Evolutionary conservation across 2,113 vertebrate genomes (phyloP), one percentile per base, ranked within the genome.

Genomic region (Hippocampus guttulatus): DNA sequence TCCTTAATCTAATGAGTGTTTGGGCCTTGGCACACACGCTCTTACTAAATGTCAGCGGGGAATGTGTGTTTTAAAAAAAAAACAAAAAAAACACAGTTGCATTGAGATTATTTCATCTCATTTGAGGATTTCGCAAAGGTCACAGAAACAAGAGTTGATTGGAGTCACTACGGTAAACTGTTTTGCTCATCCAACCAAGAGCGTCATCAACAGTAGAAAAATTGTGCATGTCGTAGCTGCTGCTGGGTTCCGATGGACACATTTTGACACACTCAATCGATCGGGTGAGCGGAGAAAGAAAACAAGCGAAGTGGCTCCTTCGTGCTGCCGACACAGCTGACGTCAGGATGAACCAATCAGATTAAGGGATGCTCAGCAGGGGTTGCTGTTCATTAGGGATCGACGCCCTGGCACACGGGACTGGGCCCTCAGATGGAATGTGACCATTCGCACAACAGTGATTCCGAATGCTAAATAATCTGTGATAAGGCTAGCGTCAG

Each of bases 361-460:
- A 86, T 88, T 83, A 83, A n/a, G 55, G 21, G 38, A 69, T 69
- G 74, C 70, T 49, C 63, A 47, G 40, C 3, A 18, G 57, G 61
- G 73, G 81, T 72, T 68, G 64, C 21, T 47, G 78, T 75, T 74
- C 70, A 79, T 78, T 69, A 73, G 58, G 62, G 73, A 81, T 71
- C 70, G 76, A 55, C 54, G 49, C 47, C 60, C 18, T 66, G 41
- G 54, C 74, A 65, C 66, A 70, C 25, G 65, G 38, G 25, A 20
- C 41, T 49, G 11, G 70, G 60, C 23, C 52, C 64, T 68, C 51
- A 30, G 33, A 20, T 61, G 49, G 38, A 16, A 54, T 12, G 20
- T 9, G 23, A 33, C 21, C 52, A 3, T n/a, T 45, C 9, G 57
- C 0, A 16, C 51, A 30, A 2, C 0, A 69, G 8, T 4, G 3